phyloP scores from a whole-genome alignment of 37 sponge, comb jelly and placozoan genomes.

The Bolinopsis microptera region DNA sequence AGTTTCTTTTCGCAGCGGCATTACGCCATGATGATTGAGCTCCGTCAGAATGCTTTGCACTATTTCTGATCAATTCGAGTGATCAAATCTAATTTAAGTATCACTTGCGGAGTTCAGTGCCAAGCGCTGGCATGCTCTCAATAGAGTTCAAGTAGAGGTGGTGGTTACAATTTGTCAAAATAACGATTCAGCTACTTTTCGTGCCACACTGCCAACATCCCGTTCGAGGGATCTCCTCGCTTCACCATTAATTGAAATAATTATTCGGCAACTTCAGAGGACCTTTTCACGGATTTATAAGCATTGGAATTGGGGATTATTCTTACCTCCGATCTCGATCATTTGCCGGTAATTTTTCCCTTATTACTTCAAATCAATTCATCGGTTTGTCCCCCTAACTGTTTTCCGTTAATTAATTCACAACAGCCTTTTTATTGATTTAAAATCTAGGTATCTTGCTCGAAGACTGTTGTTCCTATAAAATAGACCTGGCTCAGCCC shows the following conservation, averaged over 20 bases:
- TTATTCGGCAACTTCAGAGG: not conserved
- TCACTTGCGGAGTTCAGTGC: not conserved
- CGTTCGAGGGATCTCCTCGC: not conserved
- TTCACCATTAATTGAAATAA: not conserved
- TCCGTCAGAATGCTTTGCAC: not conserved
- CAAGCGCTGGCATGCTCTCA: not conserved
- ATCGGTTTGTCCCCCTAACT: too few species aligned
- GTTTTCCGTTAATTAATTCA: too few species aligned
- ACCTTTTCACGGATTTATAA: too few species aligned
- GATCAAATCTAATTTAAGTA: not conserved
- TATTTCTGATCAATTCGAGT: not conserved
- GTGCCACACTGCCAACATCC: not conserved
- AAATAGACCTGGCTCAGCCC: too few species aligned
- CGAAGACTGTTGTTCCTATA: too few species aligned
- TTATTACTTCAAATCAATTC: too few species aligned
- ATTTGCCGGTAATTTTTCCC: not conserved
- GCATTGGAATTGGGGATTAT: not conserved
- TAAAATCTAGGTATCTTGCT: too few species aligned
- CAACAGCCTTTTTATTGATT: too few species aligned
- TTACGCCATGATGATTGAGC: not conserved
- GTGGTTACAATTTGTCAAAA: not conserved
- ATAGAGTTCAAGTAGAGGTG: not conserved
- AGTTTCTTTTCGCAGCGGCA: too few species aligned
- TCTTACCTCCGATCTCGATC: not conserved
- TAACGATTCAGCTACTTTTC: not conserved